Base-by-base conservation (phyloP, 92 coral and sea anemone genomes). In the Chrysogorgia sp. region DNA sequence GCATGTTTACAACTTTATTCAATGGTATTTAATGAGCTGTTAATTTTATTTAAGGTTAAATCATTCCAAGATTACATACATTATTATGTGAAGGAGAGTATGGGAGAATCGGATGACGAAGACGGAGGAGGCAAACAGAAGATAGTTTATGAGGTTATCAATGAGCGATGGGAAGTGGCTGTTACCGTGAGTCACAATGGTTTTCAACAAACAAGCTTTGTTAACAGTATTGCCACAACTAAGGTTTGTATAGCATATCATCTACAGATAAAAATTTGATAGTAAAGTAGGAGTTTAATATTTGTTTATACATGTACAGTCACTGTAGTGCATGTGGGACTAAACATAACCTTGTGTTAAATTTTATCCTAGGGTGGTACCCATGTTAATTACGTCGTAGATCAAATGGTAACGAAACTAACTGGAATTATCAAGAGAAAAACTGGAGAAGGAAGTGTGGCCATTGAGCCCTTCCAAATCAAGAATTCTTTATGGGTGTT, bases 161-260 rank as follows among this genome's bases (percentile, higher is more conserved):
- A 93, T 56, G 83, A 74, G n/a, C 87, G 98, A 22, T 91, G 98
- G 97, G 98, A 94, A 74, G 92, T 94, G 10, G 92, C 97, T 74
- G 94, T 91, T 0, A 91, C 98, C 17, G 89, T 90, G 26, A 93
- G 98, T 48, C 83, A 81, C 52, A 93, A 89, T 63, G 98, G 98
- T 20, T 93, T 93, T 55, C 98, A 93, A 65, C 98, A 93, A 74
- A 90, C 98, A 63, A 93, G 98, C 82, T 93, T 93, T 85, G 98
- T 93, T 10, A 93, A 93, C 90, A 90, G 93, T 65, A 93, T 93
- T 83, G 98, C 98, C n/a, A 93, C 98, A 29, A 91, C 97, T 10
- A 93, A 93, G 98, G 98, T 93, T 88, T 5, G 26, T 57, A 28
- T n/a, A n/a, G n/a, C n/a, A n/a, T n/a, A 25, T n/a, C 2, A 9